Conservation (phyloP, 2,797 vertebrate species). For the Thripadectes ignobilis region DNA sequence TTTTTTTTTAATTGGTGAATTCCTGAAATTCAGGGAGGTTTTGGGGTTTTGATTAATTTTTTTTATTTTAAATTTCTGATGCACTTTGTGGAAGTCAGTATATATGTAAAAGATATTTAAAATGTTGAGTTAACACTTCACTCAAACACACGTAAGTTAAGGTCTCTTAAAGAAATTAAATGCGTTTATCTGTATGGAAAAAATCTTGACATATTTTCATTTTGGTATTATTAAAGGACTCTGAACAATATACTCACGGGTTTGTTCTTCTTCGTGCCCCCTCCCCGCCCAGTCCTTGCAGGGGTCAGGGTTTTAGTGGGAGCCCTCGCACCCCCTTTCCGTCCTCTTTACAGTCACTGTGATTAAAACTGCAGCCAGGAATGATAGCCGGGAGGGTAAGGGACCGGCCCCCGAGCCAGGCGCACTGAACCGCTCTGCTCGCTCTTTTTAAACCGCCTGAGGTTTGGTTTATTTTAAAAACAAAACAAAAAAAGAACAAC, state of each 20-base stretch:
- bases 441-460: neutral
- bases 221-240: conserved; percentile 99
- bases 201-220: conserved; percentile 97
- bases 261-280: conserved; percentile 37
- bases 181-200: conserved; percentile 99
- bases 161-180: conserved; percentile 93
- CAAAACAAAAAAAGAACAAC: neutral
- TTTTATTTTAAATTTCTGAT: conserved; percentile 90
- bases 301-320: neutral
- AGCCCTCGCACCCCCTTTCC: neutral
- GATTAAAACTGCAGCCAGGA: neutral
- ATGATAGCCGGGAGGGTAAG: neutral
- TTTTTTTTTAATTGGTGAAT: conserved; percentile 81
- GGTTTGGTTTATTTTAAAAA: neutral
- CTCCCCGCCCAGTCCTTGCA: neutral
- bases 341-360: neutral
- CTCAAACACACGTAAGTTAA: conserved; percentile 89
- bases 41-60: conserved; percentile 66
- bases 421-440: neutral
- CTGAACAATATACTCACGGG: conserved; percentile 75
- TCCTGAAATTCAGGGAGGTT: conserved; percentile 95
- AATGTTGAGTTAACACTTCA: conserved; percentile 93
- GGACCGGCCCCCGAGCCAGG: neutral
- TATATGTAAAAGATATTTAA: conserved; percentile 99
- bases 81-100: conserved; percentile 99